A percentile compares a stretch with the other conserved stretches of the same genome.
These are phyloP conservation scores for Eutolmus rufibarbis DNA, from an alignment of 2,888 invertebrate genomes.

Conservation along the genomic window DNA sequence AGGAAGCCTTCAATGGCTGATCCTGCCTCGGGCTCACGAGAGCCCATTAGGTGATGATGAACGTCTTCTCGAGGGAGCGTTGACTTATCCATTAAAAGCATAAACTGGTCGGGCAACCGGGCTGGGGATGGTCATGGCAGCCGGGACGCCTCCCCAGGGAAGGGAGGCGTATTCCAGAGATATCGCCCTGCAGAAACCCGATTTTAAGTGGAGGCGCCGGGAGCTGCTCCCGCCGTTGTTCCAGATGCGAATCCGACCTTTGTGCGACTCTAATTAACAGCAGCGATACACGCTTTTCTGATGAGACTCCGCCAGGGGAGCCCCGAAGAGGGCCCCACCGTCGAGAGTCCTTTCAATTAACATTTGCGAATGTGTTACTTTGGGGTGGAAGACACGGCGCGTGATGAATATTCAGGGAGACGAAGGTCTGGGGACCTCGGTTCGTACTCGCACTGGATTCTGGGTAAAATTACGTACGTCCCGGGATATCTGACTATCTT, in stretches of 20 bases:
- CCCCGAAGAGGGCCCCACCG: neutral
- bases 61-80: neutral
- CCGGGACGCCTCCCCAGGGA: neutral
- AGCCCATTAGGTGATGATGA: neutral
- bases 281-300: neutral
- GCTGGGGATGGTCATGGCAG: neutral
- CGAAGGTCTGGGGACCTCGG: neutral
- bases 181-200: neutral
- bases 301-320: neutral
- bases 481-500: neutral
- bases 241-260: neutral
- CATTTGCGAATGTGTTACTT: constrained; percentile 2
- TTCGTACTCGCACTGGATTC: neutral
- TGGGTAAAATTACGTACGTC: neutral
- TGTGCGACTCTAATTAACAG: neutral
- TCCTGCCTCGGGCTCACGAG: neutral
- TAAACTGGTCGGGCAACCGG: neutral
- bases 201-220: neutral
- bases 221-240: neutral
- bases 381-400: neutral
- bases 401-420: neutral
- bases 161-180: neutral
- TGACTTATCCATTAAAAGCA: constrained; percentile 14
- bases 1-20: constrained; percentile 1
- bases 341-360: neutral